A percentile compares a stretch with the other conserved stretches of the same genome.
Conservation (phyloP, 2,113 vertebrate genomes). For the Stegastes partitus region DNA sequence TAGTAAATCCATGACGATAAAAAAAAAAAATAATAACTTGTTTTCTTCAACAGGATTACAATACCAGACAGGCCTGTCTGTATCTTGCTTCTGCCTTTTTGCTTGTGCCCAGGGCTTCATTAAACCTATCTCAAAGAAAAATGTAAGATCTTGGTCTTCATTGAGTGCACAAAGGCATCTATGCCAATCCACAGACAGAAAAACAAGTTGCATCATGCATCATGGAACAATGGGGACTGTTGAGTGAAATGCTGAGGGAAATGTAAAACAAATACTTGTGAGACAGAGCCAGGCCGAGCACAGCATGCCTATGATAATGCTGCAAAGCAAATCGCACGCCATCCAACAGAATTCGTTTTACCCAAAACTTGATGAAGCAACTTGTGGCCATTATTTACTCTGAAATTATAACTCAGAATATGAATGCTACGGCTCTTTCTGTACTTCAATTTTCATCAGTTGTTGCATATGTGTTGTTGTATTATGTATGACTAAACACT, state of each 20-base stretch:
- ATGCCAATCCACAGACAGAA: conserved; percentile 18
- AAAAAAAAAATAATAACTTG: conserved; percentile 40
- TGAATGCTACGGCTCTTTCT: background rate
- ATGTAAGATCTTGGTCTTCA: conserved; percentile 59
- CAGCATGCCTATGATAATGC: conserved; percentile 57
- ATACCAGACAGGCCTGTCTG: conserved; percentile 57
- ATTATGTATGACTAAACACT: background rate
- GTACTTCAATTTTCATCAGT: background rate
- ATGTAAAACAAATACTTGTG: conserved; percentile 40
- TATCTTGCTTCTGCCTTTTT: conserved; percentile 72
- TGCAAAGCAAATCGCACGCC: conserved; percentile 30
- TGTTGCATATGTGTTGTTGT: background rate
- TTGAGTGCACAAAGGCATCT: conserved; percentile 47
- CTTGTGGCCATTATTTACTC: background rate
- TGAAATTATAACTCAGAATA: background rate
- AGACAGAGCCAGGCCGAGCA: background rate
- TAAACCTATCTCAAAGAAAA: conserved; percentile 75
- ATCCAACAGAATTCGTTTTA: background rate
- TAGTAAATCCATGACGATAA: conserved; percentile 71
- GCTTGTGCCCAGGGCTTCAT: conserved; percentile 58
- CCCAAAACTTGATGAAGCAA: background rate
- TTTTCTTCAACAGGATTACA: conserved; percentile 69
- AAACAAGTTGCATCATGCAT: conserved; percentile 37
- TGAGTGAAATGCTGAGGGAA: conserved; percentile 10
- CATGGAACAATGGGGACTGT: conserved; percentile 11